phyloP scores from a whole-genome alignment of 2,113 vertebrate genomes.

The Rhegmatorhina hoffmannsi region DNA sequence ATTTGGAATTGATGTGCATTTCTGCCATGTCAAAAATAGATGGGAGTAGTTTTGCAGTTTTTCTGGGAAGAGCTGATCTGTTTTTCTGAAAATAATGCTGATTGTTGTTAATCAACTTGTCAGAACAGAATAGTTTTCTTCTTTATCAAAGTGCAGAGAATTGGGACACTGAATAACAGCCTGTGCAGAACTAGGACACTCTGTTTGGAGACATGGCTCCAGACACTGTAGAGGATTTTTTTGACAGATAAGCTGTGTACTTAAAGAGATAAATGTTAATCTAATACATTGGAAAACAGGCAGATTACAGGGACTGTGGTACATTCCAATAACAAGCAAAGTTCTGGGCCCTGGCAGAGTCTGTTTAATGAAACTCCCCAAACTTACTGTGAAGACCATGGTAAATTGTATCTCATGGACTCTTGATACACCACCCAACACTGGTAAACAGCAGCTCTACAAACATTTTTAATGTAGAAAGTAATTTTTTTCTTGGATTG shows the following conservation, averaged over 20 bases:
- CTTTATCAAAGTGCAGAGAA: conserved; percentile 63
- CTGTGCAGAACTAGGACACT: conserved; percentile 10
- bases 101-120: conserved; percentile 65
- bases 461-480: neutral
- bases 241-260: conserved; percentile 71
- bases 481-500: neutral
- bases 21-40: conserved; percentile 20
- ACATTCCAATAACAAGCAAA: conserved; percentile 45
- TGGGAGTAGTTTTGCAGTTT: conserved; percentile 13
- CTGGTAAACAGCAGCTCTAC: neutral
- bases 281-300: conserved; percentile 67
- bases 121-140: conserved; percentile 46
- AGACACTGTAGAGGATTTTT: conserved; percentile 65
- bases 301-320: conserved; percentile 39
- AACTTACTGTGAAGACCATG: neutral
- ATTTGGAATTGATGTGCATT: neutral
- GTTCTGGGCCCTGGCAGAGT: neutral
- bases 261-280: conserved; percentile 73
- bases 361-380: neutral
- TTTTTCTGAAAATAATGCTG: conserved; percentile 61
- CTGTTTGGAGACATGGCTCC: conserved; percentile 49
- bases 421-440: neutral
- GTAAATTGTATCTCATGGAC: neutral
- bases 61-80: conserved; percentile 38
- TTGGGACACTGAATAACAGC: conserved; percentile 56